Evolutionary conservation across 2,888 invertebrate genomes (phyloP).

Genomic region (Brachylomia viminalis): DNA sequence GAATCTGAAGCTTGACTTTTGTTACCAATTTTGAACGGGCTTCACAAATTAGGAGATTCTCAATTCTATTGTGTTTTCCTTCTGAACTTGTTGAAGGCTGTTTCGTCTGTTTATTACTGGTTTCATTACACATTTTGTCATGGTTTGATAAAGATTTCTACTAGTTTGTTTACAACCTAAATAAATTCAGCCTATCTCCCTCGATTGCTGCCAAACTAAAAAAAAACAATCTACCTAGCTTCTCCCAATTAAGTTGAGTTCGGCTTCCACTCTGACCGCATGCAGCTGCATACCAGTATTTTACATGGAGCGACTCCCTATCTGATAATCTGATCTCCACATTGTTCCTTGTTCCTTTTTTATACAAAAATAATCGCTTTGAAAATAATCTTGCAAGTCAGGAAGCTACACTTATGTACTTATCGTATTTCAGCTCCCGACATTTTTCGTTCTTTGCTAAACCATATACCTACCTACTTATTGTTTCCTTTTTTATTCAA

Average conservation of each 20-base stretch:
- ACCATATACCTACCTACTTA: too few relatives aligned
- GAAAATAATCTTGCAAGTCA: not conserved
- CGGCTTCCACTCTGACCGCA: not conserved
- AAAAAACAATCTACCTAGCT: too few relatives aligned
- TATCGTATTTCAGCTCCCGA: not conserved
- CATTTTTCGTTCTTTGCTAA: not conserved
- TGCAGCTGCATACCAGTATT: not conserved
- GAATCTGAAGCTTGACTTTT: too few relatives aligned
- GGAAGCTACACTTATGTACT: too few relatives aligned
- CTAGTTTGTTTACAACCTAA: not conserved
- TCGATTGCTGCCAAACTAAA: not conserved
- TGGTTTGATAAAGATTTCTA: not conserved
- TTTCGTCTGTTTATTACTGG: not conserved
- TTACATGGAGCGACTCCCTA: too few relatives aligned
- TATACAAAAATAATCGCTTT: not conserved
- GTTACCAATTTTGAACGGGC: not conserved
- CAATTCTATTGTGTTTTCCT: not conserved
- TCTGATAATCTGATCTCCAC: not conserved
- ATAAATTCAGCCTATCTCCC: not conserved
- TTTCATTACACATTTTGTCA: not conserved
- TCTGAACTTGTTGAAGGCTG: not conserved
- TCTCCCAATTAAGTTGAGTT: not conserved
- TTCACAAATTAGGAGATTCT: not conserved
- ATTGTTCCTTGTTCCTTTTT: not conserved
- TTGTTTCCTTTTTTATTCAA: not conserved